Conservation (phyloP, 2,888 invertebrate species). For the Ophion obscuratus region DNA sequence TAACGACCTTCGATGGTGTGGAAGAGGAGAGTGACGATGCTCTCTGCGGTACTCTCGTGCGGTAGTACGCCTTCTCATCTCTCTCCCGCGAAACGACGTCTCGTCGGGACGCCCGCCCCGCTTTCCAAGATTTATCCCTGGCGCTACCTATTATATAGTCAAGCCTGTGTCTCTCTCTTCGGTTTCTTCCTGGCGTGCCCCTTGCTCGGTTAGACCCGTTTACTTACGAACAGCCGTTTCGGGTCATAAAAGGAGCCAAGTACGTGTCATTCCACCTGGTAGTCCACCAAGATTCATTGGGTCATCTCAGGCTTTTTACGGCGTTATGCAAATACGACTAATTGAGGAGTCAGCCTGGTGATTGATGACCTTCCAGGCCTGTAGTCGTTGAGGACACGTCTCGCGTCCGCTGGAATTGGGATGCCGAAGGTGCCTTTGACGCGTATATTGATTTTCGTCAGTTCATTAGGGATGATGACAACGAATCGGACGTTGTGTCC, state of each 20-base stretch:
- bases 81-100: conserved; percentile 63
- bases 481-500: neutral
- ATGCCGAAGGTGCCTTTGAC: neutral
- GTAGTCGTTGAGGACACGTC: neutral
- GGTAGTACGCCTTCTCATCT: conserved; percentile 49
- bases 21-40: conserved; percentile 52
- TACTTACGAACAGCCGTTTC: conserved; percentile 58
- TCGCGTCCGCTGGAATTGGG: neutral
- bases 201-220: conserved; percentile 37
- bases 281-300: conserved; percentile 41
- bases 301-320: conserved; percentile 32
- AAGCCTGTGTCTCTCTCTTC: conserved; percentile 7
- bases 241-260: conserved; percentile 58
- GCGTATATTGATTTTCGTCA: neutral
- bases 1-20: conserved; percentile 67
- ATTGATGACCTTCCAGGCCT: neutral
- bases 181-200: neutral
- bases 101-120: conserved; percentile 55
- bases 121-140: conserved; percentile 64
- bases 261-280: conserved; percentile 44
- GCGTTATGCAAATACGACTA: conserved; percentile 23
- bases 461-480: neutral
- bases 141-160: conserved; percentile 51
- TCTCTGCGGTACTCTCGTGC: conserved; percentile 50
- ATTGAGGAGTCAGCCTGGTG: conserved; percentile 17